Evolutionary conservation across 2,113 vertebrate genomes (phyloP).

Genomic region (Merops nubicus): DNA sequence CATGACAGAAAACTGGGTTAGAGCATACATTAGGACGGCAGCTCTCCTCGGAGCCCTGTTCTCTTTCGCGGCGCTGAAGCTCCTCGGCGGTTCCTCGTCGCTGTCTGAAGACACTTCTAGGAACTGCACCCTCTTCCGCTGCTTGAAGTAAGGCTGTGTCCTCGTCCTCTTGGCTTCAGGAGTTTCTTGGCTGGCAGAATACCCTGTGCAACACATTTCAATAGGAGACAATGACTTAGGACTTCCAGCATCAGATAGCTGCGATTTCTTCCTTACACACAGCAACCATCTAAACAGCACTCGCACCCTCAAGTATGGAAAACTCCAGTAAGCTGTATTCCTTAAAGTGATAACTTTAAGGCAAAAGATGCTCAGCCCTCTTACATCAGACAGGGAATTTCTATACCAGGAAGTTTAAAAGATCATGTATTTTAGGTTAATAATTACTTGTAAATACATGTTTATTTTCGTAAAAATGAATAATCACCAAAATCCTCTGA

Average conservation of each 20-base stretch:
- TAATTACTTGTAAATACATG: background rate
- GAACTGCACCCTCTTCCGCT: conserved; percentile 74
- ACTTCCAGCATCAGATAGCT: background rate
- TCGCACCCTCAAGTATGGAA: background rate
- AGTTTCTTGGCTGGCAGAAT: conserved; percentile 75
- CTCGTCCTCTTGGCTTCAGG: conserved; percentile 71
- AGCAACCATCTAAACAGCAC: background rate
- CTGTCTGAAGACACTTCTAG: conserved; percentile 78
- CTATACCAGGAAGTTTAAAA: background rate
- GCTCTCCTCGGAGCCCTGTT: conserved; percentile 10
- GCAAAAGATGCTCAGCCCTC: background rate
- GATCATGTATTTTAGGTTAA: fast-evolving
- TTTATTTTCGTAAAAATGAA: background rate
- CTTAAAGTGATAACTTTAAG: background rate
- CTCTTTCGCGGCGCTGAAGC: background rate
- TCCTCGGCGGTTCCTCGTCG: conserved; percentile 62
- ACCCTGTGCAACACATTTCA: conserved; percentile 56
- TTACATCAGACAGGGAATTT: background rate
- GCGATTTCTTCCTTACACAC: background rate
- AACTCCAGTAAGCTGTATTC: background rate
- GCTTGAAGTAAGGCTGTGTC: conserved; percentile 63
- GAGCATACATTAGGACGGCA: conserved; percentile 66
- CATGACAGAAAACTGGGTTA: background rate
- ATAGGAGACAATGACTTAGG: background rate
- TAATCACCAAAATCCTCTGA: background rate